phyloP scores from a whole-genome alignment of 2,797 vertebrate genomes.

The Rhynchotus rufescens region DNA sequence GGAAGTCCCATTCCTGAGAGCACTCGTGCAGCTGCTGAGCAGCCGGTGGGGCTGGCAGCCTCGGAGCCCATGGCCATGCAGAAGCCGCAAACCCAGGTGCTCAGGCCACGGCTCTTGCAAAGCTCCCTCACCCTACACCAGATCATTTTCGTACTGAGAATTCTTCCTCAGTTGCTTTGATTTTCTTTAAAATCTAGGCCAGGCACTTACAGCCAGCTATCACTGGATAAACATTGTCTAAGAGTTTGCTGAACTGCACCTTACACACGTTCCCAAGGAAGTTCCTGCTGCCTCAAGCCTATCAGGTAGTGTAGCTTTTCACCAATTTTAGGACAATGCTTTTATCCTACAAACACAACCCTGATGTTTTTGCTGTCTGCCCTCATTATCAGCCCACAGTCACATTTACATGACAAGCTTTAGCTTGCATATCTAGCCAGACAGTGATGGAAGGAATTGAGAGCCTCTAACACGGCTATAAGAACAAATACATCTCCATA shows the following conservation, averaged over 20 bases:
- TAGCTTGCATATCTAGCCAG: not conserved
- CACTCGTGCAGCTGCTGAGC: not conserved
- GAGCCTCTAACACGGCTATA: not conserved
- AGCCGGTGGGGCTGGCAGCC: not conserved
- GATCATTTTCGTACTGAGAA: not conserved
- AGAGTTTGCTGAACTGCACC: too few relatives aligned
- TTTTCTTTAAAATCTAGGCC: not conserved
- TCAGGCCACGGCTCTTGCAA: too few relatives aligned
- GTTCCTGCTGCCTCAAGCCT: not conserved
- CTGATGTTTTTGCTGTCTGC: not conserved
- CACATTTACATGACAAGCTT: not conserved
- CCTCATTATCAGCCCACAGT: not conserved
- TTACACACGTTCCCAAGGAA: not conserved
- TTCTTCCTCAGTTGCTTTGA: not conserved
- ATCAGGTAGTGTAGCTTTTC: not conserved
- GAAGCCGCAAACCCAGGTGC: not conserved
- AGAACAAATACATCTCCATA: not conserved
- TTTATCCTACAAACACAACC: not conserved
- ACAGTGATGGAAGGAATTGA: not conserved
- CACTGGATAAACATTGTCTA: too few relatives aligned
- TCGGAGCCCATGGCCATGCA: not conserved
- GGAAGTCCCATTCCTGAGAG: not conserved
- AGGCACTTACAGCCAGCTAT: not conserved
- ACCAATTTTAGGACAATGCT: not conserved
- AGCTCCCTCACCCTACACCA: not conserved